Conservation (phyloP, 2,797 vertebrate species). For the Pristis pectinata region DNA sequence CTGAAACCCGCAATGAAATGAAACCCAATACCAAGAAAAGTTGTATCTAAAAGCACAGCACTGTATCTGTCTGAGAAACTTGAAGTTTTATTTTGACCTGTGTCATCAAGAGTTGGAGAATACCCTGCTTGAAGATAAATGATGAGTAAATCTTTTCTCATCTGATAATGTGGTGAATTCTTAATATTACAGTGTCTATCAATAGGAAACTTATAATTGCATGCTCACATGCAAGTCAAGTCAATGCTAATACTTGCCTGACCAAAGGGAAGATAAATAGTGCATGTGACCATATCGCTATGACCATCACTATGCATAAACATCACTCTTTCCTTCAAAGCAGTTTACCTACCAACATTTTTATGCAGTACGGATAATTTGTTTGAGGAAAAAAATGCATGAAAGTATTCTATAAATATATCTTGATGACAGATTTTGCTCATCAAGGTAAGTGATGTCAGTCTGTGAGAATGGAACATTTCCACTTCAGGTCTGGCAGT, state of each 20-base stretch:
- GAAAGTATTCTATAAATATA: not conserved
- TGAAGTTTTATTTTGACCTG: not conserved
- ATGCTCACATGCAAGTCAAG: not conserved
- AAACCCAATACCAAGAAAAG: not conserved
- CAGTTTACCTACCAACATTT: not conserved
- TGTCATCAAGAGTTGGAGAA: not conserved
- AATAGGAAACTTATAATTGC: not conserved
- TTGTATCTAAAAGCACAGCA: not conserved
- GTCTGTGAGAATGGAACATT: not conserved
- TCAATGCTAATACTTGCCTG: not conserved
- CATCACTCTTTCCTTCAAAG: constrained; percentile 26
- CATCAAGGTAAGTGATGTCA: not conserved
- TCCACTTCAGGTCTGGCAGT: not conserved
- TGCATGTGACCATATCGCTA: too few species aligned
- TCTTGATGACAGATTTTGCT: constrained; percentile 32
- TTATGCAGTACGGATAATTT: not conserved
- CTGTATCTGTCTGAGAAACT: not conserved
- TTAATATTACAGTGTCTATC: not conserved
- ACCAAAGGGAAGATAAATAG: not conserved
- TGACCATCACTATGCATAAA: not conserved
- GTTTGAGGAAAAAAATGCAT: constrained; percentile 15
- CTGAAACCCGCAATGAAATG: not conserved
- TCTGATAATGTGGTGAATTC: not conserved
- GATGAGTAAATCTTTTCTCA: constrained; percentile 1
- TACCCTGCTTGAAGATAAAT: constrained; percentile 2